These are phyloP conservation scores for Bombus turneri DNA, from an alignment of 1,140 invertebrate species.

Conservation along the genomic window DNA sequence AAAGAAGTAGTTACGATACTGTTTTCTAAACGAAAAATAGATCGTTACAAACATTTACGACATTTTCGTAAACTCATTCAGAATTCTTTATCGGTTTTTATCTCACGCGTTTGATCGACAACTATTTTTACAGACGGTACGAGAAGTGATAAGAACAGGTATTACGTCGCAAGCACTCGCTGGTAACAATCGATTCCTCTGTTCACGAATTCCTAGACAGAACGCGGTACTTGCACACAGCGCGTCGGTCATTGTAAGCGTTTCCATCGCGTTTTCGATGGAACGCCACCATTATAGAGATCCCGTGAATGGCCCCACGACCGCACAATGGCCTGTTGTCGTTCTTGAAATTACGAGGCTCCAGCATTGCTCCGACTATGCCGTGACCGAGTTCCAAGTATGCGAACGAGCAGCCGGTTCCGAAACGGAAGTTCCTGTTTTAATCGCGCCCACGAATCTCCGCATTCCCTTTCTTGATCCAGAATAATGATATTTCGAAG, in stretches of 20 bases:
- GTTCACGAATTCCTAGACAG: constrained; percentile 1
- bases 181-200: constrained; percentile 2
- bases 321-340: constrained; percentile 23
- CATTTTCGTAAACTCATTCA: too few species aligned
- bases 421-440: constrained; percentile 25
- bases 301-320: not conserved
- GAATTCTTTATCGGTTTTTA: too few species aligned
- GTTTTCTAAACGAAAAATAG: too few species aligned
- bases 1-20: too few species aligned
- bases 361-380: constrained; percentile 28
- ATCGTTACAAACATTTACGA: too few species aligned
- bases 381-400: constrained; percentile 21
- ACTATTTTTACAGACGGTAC: not conserved
- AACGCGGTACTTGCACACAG: not conserved
- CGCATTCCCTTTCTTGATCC: not conserved
- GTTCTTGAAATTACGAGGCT: constrained; percentile 29
- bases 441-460: constrained; percentile 4
- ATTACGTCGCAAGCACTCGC: not conserved
- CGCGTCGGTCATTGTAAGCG: not conserved
- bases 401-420: not conserved
- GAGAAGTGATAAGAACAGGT: not conserved
- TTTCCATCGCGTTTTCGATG: constrained; percentile 21
- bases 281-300: not conserved
- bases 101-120: not conserved
- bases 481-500: too few species aligned